phyloP scores from a whole-genome alignment of 2,113 vertebrate genomes.

The Takifugu bimaculatus region DNA sequence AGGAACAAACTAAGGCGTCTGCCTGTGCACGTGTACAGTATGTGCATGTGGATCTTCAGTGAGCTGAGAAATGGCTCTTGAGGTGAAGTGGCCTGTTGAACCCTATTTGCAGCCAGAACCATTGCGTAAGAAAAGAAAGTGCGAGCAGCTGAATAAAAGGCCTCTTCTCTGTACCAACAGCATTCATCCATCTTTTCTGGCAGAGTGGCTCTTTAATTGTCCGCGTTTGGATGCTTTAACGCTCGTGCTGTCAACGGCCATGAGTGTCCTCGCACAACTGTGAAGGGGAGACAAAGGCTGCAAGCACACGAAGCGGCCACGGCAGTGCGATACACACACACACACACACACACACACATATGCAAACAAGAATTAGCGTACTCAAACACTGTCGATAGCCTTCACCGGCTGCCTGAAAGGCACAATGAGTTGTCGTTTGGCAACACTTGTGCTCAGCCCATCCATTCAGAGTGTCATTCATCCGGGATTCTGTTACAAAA shows the following conservation, averaged over 20 bases:
- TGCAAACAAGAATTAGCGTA: constrained; percentile 65
- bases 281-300: constrained; percentile 81
- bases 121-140: constrained; percentile 55
- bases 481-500: too few species aligned
- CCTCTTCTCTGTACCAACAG: constrained; percentile 66
- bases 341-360: neutral
- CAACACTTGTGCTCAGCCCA: neutral
- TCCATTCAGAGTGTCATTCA: too few species aligned
- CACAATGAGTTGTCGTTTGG: constrained; percentile 52
- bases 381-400: constrained; percentile 65
- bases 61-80: constrained; percentile 32
- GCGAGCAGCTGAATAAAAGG: constrained; percentile 69
- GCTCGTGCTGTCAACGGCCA: constrained; percentile 90
- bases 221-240: constrained; percentile 75
- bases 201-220: constrained; percentile 84
- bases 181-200: constrained; percentile 81
- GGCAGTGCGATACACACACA: constrained; percentile 58
- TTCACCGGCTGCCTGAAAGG: constrained; percentile 70
- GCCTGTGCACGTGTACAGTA: neutral
- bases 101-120: constrained; percentile 30
- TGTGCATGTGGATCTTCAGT: constrained; percentile 3
- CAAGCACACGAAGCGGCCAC: constrained; percentile 25
- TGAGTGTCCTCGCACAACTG: constrained; percentile 87
- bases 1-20: neutral
- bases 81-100: constrained; percentile 61